Conservation (phyloP, 2,888 invertebrate species). For the Magallana nippona region DNA sequence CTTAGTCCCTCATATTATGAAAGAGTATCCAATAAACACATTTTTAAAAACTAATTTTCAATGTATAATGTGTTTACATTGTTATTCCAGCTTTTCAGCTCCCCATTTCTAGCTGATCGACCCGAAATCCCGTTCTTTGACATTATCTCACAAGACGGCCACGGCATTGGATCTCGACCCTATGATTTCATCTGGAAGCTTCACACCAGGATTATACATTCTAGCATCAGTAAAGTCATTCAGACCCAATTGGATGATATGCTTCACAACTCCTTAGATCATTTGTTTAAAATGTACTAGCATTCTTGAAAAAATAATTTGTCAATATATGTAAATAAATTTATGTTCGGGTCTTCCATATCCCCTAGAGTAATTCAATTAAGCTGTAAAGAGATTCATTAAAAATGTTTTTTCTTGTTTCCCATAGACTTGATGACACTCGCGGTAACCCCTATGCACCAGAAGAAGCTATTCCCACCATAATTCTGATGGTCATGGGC, state of each 20-base stretch:
- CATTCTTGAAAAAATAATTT: neutral
- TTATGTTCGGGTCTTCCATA: no score
- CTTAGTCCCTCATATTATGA: no score
- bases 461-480: neutral
- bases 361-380: no score
- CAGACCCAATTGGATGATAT: conserved; percentile 12
- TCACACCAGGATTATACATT: conserved; percentile 50
- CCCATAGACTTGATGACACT: conserved; percentile 19
- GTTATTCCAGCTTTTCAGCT: conserved; percentile 48
- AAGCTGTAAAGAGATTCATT: no score
- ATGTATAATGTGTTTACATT: neutral
- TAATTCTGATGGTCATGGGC: conserved; percentile 3
- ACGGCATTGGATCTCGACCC: conserved; percentile 59
- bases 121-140: conserved; percentile 55
- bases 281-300: conserved; percentile 38
- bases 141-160: conserved; percentile 50
- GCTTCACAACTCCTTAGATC: neutral
- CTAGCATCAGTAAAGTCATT: conserved; percentile 50
- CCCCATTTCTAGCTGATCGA: conserved; percentile 48
- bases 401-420: neutral
- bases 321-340: neutral
- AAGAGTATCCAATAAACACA: no score
- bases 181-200: conserved; percentile 54
- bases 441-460: neutral
- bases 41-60: no score